A percentile compares a stretch with the other conserved stretches of the same genome.
These are phyloP conservation scores for Drosophila orena DNA, from an alignment of 1,140 invertebrate genomes.

Conservation along the genomic window DNA sequence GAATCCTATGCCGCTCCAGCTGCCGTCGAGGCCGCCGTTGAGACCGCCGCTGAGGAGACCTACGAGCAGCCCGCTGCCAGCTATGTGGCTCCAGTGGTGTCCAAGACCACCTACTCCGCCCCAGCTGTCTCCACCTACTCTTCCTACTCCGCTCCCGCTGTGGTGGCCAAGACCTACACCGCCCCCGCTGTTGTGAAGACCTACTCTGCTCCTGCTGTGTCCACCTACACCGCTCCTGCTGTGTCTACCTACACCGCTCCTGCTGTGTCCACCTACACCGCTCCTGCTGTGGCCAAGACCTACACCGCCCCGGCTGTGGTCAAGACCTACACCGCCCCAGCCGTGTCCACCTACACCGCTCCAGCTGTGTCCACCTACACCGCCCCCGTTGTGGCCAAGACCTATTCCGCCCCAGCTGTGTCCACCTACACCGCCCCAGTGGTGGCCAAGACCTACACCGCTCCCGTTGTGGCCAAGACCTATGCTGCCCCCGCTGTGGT, in stretches of 20 bases:
- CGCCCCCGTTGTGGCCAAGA: slow-evolving; percentile 9
- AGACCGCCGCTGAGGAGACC: slow-evolving; percentile 24
- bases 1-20: slow-evolving; percentile 36
- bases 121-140: slow-evolving; percentile 24
- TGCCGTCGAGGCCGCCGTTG: slow-evolving; percentile 9
- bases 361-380: slow-evolving; percentile 11
- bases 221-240: slow-evolving; percentile 31
- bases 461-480: slow-evolving; percentile 10
- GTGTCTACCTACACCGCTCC: slow-evolving; percentile 7
- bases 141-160: slow-evolving; percentile 30
- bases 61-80: slow-evolving; percentile 33
- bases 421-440: slow-evolving; percentile 17
- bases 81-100: slow-evolving; percentile 37
- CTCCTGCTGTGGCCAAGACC: slow-evolving; percentile 27
- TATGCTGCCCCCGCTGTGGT: slow-evolving; percentile 25
- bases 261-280: slow-evolving; percentile 12
- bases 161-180: slow-evolving; percentile 12
- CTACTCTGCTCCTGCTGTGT: slow-evolving; percentile 35
- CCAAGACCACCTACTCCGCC: slow-evolving; percentile 31
- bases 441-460: slow-evolving; percentile 15
- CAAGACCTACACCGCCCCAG: slow-evolving; percentile 32
- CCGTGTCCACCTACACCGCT: not conserved
- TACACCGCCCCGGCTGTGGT: not conserved
- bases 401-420: slow-evolving; percentile 43
- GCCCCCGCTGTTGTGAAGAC: slow-evolving; percentile 37